These are phyloP conservation scores for Archips xylosteana DNA, from an alignment of 2,888 invertebrate genomes.

Conservation along the genomic window DNA sequence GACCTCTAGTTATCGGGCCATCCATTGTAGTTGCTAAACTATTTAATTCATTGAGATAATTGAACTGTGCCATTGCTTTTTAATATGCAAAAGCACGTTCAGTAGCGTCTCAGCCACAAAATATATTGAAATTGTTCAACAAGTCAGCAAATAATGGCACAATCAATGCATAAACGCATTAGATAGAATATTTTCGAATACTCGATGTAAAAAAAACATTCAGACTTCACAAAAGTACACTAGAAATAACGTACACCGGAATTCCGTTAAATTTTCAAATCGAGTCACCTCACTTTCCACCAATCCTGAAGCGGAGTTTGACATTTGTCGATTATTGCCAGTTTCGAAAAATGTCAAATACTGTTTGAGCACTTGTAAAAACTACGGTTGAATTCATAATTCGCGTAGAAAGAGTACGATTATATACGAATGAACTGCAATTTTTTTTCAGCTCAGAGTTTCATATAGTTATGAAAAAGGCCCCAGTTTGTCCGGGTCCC, in stretches of 20 bases:
- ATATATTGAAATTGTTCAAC: not conserved
- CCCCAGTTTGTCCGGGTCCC: no score
- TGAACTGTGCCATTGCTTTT: conserved; percentile 90
- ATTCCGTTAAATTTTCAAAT: conserved; percentile 52
- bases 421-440: no score
- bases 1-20: conserved; percentile 91
- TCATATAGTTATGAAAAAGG: no score
- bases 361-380: conserved; percentile 3
- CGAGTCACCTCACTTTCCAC: not conserved
- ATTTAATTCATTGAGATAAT: conserved; percentile 92
- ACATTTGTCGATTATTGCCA: conserved; percentile 24
- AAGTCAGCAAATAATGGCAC: conserved; percentile 9
- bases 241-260: conserved; percentile 41
- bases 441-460: no score
- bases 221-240: conserved; percentile 33
- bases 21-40: conserved; percentile 90
- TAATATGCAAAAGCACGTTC: conserved; percentile 30
- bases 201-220: conserved; percentile 28
- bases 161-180: conserved; percentile 27
- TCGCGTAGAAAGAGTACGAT: no score
- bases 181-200: conserved; percentile 22
- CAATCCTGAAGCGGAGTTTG: conserved; percentile 24
- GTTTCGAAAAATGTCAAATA: not conserved
- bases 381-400: not conserved
- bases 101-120: conserved; percentile 1